Evolutionary conservation across 2,797 vertebrate species (phyloP).

Genomic region (Myotis daubentonii): DNA sequence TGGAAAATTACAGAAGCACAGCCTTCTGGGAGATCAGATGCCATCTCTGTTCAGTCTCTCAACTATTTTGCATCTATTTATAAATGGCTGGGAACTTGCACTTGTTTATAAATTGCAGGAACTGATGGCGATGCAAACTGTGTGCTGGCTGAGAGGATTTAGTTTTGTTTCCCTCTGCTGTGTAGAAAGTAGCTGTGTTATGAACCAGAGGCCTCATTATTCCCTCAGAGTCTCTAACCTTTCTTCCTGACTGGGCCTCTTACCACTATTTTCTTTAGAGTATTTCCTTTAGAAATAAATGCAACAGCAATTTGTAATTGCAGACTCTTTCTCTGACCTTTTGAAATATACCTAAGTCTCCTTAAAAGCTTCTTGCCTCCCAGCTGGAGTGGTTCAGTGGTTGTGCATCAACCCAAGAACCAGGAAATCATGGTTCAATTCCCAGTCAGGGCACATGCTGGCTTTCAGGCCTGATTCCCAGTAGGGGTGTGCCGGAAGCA

Average conservation of each 20-base stretch:
- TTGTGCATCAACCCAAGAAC: no score
- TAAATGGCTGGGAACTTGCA: no score
- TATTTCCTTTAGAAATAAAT: background rate
- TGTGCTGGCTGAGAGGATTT: background rate
- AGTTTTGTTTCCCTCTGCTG: background rate
- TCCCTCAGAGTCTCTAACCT: background rate
- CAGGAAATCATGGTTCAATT: no score
- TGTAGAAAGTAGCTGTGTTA: no score
- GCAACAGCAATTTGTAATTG: background rate
- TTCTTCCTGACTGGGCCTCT: background rate
- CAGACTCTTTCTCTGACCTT: background rate
- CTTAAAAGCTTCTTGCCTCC: no score
- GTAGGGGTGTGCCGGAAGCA: no score
- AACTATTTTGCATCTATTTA: background rate
- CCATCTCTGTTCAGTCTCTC: background rate
- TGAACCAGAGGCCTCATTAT: background rate
- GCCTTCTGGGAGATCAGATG: background rate
- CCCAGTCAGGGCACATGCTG: no score
- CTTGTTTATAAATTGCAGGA: background rate
- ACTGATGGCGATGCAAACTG: no score
- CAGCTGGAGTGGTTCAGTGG: no score
- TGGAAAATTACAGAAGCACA: background rate
- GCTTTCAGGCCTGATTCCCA: no score
- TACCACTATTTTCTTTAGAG: background rate
- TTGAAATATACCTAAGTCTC: background rate